Conservation (phyloP, 2,797 vertebrate species). For the Tangara arthus region DNA sequence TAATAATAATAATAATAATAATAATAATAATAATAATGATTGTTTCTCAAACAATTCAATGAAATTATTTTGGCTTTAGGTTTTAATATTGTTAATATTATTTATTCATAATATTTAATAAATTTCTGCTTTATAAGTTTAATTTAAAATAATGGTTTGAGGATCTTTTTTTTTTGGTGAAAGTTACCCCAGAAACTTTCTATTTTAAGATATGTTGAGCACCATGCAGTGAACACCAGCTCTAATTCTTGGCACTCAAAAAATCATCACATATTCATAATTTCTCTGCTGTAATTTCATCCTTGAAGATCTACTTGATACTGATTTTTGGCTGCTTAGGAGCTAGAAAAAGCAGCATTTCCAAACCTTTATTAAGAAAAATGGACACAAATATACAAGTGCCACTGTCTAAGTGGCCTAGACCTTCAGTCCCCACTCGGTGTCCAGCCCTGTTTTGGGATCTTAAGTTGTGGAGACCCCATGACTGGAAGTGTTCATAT, state of each 20-base stretch:
- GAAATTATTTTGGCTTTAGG: neutral
- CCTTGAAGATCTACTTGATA: neutral
- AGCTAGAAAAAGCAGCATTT: neutral
- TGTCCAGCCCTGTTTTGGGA: rapidly evolving
- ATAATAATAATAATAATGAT: rapidly evolving
- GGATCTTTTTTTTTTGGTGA: rapidly evolving
- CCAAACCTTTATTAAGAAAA: neutral
- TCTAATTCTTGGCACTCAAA: neutral
- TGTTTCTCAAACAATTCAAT: neutral
- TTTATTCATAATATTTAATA: neutral
- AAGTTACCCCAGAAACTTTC: neutral
- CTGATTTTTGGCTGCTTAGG: neutral
- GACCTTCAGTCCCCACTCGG: neutral
- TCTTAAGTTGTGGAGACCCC: neutral
- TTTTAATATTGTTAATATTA: neutral
- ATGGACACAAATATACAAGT: neutral
- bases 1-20: no score
- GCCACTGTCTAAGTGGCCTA: neutral
- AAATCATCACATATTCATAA: neutral
- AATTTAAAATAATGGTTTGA: neutral
- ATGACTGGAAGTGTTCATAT: neutral
- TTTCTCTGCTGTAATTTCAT: neutral
- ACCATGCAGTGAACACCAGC: neutral
- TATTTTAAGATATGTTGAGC: neutral
- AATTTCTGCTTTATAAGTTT: neutral